A percentile compares a stretch with the other conserved stretches of the same genome.
These are phyloP conservation scores for Crotophaga sulcirostris DNA, from an alignment of 2,113 vertebrate species.

Conservation along the genomic window DNA sequence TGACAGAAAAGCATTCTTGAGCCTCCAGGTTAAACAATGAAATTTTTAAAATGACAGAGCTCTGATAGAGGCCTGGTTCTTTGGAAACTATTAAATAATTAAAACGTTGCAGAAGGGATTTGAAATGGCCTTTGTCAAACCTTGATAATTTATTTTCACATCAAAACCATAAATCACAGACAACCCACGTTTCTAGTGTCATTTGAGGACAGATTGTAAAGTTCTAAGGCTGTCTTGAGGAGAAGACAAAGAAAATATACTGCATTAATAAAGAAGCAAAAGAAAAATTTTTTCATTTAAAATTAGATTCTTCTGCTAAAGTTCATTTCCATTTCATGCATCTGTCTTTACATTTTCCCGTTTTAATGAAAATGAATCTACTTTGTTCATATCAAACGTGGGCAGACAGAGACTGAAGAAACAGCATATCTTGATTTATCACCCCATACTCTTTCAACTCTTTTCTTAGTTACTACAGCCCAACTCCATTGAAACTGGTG, in stretches of 20 bases:
- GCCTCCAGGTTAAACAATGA: background rate
- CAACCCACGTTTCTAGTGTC: background rate
- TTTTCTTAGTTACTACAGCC: background rate
- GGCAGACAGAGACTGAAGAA: background rate
- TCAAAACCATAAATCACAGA: background rate
- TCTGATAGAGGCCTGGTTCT: background rate
- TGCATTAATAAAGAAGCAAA: background rate
- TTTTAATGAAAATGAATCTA: background rate
- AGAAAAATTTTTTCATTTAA: background rate
- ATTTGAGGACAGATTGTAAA: background rate
- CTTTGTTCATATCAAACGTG: background rate
- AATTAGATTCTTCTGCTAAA: background rate
- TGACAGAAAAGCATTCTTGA: background rate
- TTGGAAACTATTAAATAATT: slow-evolving; percentile 53
- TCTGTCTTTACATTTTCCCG: background rate
- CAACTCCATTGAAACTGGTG: background rate
- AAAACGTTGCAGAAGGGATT: background rate
- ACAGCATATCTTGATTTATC: background rate
- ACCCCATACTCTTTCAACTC: background rate
- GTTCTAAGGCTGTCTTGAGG: background rate
- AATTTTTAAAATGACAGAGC: slow-evolving; percentile 18
- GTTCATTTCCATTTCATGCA: background rate
- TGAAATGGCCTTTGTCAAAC: background rate
- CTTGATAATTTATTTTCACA: slow-evolving; percentile 14
- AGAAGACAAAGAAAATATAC: background rate